Conservation (phyloP, 2,113 vertebrate species). For the Dasyurus viverrinus region DNA sequence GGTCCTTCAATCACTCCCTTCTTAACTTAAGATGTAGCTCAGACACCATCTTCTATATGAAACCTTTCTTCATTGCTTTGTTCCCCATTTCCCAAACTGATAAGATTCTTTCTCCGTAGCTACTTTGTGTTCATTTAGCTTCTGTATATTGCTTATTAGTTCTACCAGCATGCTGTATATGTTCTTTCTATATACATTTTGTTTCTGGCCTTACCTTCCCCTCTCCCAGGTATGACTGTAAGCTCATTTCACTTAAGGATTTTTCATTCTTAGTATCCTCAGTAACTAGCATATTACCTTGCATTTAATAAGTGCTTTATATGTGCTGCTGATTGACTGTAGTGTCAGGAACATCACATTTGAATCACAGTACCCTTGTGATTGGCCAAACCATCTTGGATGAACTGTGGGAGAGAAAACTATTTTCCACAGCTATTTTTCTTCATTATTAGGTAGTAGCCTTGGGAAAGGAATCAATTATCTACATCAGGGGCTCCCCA, state of each 20-base stretch:
- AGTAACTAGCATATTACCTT: neutral
- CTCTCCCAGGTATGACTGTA: neutral
- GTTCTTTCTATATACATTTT: no score
- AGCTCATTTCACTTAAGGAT: neutral
- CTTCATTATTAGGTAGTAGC: neutral
- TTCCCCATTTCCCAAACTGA: neutral
- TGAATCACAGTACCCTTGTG: neutral
- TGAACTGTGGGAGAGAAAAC: neutral
- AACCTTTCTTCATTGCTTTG: neutral
- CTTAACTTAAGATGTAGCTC: neutral
- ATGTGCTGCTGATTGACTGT: neutral
- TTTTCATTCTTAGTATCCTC: neutral
- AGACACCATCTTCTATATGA: neutral
- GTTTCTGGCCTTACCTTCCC: no score
- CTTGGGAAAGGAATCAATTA: neutral
- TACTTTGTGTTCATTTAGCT: neutral
- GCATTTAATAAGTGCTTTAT: neutral
- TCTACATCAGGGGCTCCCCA: neutral
- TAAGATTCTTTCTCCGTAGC: neutral
- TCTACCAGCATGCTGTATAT: neutral
- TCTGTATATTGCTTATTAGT: neutral
- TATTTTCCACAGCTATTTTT: slow-evolving; percentile 10
- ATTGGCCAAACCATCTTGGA: neutral
- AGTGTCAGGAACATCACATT: neutral
- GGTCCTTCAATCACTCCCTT: neutral